Base-by-base conservation (phyloP, 1,140 invertebrate genomes). In the Rhynchophorus ferrugineus region DNA sequence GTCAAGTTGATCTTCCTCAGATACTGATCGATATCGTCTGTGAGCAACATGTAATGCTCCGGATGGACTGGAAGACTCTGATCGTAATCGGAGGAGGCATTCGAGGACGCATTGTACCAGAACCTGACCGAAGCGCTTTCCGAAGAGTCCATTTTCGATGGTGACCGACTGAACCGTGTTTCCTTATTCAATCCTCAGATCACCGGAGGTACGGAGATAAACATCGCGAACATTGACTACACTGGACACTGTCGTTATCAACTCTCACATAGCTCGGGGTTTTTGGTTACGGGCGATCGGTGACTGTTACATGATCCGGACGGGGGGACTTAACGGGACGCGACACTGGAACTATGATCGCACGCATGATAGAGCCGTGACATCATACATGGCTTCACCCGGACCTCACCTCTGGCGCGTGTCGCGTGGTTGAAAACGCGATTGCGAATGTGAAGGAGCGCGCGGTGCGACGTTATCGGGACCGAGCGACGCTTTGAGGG, bases 11-110 rank as follows among this genome's bases (percentile, higher is more conserved):
- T 57, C 45, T 64, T 64, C 38, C 48, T 65, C 36, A 67, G 66
- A 50, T 64, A 69, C 45, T 69, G 66, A 58, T 68, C 67, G 34
- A 69, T 63, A 44, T 69, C 67, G 49, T 68, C 62, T 42, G 63
- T 64, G 17, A 63, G 39, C 11, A 69, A 50, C 54, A 68, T 56
- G 35, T 65, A 66, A 45, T 61, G 58, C 13, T 63, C 62, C 0
- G 58, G 24, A 24, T 61, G 54, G 8, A 3, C 14, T 20, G 43
- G 14, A n/a, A 39, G 7, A 24, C 6, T 21, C 47, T 58, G 60
- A 38, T 60, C 55, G 14, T 49, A 42, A 13, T 56, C 46, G 8
- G 49, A 8, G 20, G 18, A 38, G 1, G 34, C n/a, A 16, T 49
- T 47, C 3, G 44, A 41, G 1, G 61, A 61, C 5, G 24, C 13